Percentiles rank a stretch among this genome's conserved stretches.
These are phyloP conservation scores for Volucella inflata DNA, from an alignment of 2,888 invertebrate genomes.

Conservation along the genomic window DNA sequence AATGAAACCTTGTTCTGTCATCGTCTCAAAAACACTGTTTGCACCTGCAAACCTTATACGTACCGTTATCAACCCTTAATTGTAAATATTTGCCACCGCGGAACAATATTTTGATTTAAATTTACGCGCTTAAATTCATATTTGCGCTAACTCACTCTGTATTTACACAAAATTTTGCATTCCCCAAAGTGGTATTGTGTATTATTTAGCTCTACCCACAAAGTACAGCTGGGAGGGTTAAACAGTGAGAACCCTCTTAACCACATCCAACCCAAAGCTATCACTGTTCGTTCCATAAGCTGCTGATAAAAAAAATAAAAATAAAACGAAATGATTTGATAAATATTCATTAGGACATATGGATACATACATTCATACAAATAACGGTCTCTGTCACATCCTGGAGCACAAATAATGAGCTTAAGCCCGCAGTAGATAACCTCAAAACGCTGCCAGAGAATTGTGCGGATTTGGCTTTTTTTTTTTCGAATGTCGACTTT, in stretches of 20 bases:
- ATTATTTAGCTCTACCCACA: background rate
- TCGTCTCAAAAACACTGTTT: no score
- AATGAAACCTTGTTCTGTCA: no score
- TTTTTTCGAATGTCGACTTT: constrained; percentile 6
- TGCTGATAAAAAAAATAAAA: constrained; percentile 34
- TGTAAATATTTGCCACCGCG: constrained; percentile 19
- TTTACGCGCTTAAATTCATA: constrained; percentile 15
- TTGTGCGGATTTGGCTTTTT: constrained; percentile 5
- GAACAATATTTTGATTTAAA: constrained; percentile 9
- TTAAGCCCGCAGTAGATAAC: constrained; percentile 37
- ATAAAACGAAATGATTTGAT: constrained; percentile 23
- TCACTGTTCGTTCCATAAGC: constrained; percentile 32
- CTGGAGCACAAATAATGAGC: constrained; percentile 47
- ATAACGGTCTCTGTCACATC: background rate
- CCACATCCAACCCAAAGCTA: background rate
- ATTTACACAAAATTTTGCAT: constrained; percentile 39
- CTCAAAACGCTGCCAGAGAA: constrained; percentile 2
- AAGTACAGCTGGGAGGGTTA: background rate
- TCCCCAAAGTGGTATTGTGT: constrained; percentile 4
- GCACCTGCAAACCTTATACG: background rate
- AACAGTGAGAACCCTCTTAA: background rate
- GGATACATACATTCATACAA: background rate
- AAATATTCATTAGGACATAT: constrained; percentile 41
- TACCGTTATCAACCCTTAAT: background rate
- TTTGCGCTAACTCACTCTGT: constrained; percentile 10